Conservation (phyloP, 2,797 vertebrate genomes). For the Florisuga fusca region DNA sequence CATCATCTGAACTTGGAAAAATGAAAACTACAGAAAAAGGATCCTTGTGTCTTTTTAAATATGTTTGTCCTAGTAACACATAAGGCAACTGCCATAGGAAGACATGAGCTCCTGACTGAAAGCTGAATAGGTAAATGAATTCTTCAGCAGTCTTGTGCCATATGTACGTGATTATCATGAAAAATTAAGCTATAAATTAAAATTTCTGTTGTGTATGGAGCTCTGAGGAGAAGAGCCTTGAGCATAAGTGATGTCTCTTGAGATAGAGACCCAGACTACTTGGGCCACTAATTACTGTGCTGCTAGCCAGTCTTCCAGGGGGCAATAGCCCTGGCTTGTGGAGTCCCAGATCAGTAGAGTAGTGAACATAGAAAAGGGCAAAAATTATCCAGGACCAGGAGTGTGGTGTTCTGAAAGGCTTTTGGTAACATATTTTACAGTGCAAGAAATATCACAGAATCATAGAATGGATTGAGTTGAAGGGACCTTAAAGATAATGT, state of each 20-base stretch:
- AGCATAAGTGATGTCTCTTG: not conserved
- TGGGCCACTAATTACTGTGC: not conserved
- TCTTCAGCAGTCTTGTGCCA: not conserved
- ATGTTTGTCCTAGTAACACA: not conserved
- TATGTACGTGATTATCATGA: not conserved
- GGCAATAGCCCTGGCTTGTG: not conserved
- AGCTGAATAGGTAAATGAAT: not conserved
- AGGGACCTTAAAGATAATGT: too few species aligned
- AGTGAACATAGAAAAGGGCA: not conserved
- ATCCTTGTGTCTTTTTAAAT: not conserved
- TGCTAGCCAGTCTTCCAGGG: not conserved
- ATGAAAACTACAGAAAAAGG: not conserved
- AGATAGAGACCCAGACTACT: not conserved
- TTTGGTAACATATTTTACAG: not conserved
- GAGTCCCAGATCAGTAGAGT: not conserved
- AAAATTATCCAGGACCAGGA: not conserved
- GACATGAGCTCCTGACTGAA: not conserved
- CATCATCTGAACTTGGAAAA: not conserved
- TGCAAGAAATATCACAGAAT: not conserved
- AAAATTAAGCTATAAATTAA: not conserved
- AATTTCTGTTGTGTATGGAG: not conserved
- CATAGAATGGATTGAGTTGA: too few species aligned
- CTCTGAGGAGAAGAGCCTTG: not conserved
- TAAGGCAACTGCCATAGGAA: not conserved
- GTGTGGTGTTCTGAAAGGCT: not conserved